Conservation (phyloP, 1,140 invertebrate genomes). For the Brachionus manjavacas region DNA sequence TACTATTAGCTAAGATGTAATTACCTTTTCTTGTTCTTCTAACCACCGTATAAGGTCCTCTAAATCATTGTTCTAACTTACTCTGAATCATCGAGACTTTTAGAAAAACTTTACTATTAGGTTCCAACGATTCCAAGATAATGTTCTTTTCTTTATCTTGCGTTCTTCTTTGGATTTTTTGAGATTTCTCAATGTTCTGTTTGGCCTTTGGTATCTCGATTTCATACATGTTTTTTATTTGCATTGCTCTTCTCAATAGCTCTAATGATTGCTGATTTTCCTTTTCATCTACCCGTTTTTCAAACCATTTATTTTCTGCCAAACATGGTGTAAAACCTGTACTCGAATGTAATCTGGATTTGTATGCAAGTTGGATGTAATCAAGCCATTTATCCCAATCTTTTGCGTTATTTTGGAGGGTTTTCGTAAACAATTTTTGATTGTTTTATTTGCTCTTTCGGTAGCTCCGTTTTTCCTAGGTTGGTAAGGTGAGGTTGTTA, state of each 20-base stretch:
- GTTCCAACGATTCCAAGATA: not conserved
- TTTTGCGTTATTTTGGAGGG: not conserved
- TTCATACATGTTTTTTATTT: conserved; percentile 37
- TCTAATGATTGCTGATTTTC: not conserved
- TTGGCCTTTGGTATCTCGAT: conserved; percentile 12
- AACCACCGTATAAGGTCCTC: conserved; percentile 21
- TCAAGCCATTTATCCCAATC: not conserved
- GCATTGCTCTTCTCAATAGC: not conserved
- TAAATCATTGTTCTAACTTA: conserved; percentile 5
- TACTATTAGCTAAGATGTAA: conserved; percentile 11
- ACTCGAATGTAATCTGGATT: not conserved
- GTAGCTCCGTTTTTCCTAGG: not conserved
- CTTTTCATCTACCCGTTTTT: not conserved
- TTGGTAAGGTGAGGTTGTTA: not conserved
- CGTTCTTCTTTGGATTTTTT: not conserved
- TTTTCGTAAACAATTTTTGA: conserved; percentile 10
- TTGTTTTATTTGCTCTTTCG: not conserved
- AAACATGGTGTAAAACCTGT: conserved; percentile 29
- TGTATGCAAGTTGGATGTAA: not conserved
- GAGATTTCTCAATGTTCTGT: conserved; percentile 6
- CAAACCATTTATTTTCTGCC: not conserved
- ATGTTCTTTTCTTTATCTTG: not conserved
- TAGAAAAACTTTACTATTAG: conserved; percentile 18
- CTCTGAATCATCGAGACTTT: not conserved
- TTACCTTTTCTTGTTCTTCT: conserved; percentile 10